A percentile compares a stretch with the other conserved stretches of the same genome.
These are phyloP conservation scores for Musca vetustissima DNA, from an alignment of 1,140 invertebrate genomes.

Conservation along the genomic window DNA sequence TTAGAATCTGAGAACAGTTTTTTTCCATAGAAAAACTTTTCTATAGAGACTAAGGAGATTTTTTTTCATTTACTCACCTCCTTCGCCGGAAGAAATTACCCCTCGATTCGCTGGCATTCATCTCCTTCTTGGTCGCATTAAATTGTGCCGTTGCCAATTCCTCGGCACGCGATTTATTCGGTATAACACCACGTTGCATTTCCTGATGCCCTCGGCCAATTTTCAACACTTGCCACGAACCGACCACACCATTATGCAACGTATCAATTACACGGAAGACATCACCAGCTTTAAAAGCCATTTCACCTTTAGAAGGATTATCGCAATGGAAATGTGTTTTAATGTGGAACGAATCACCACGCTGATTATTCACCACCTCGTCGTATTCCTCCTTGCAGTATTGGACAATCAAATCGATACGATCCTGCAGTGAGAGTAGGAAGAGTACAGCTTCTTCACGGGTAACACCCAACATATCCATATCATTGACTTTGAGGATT, in stretches of 20 bases:
- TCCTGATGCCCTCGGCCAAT: conserved; percentile 90
- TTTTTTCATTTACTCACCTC: too few relatives aligned
- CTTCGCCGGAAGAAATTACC: conserved; percentile 82
- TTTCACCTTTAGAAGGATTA: conserved; percentile 84
- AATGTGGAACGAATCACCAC: conserved; percentile 95
- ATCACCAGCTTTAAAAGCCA: conserved; percentile 92
- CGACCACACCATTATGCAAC: conserved; percentile 93
- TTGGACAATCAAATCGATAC: conserved; percentile 93
- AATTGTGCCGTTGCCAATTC: conserved; percentile 88
- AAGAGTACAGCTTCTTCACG: conserved; percentile 96
- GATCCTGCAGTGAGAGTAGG: conserved; percentile 90
- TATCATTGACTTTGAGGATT: conserved; percentile 95
- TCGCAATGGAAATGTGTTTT: conserved; percentile 97
- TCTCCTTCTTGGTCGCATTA: conserved; percentile 88
- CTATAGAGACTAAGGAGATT: too few relatives aligned
- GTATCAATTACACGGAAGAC: conserved; percentile 98
- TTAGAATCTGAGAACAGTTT: too few relatives aligned
- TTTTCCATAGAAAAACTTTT: too few relatives aligned
- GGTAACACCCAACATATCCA: conserved; percentile 94
- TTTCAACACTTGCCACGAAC: conserved; percentile 93
- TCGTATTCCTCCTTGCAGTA: conserved; percentile 90
- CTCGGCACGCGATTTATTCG: conserved; percentile 89
- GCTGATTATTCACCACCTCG: conserved; percentile 77
- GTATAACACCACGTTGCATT: conserved; percentile 94
- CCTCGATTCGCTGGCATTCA: conserved; percentile 78